A percentile compares a stretch with the other conserved stretches of the same genome.
Conservation (phyloP, 2,113 vertebrate genomes). For the Salvator merianae region DNA sequence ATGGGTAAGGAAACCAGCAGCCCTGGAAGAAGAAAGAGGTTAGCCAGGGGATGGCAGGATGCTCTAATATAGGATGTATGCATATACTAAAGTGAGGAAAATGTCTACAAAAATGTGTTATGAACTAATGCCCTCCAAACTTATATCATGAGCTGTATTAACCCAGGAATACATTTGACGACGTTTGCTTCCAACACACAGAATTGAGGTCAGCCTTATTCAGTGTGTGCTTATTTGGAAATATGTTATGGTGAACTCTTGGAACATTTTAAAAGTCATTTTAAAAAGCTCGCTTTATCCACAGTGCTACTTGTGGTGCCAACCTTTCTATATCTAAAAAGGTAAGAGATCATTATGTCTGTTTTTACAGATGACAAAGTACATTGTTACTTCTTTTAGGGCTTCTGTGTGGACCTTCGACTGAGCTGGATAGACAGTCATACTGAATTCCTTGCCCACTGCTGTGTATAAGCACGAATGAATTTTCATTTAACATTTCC, state of each 20-base stretch:
- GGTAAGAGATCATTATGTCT: background rate
- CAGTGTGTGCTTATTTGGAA: background rate
- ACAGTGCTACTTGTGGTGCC: too few species aligned
- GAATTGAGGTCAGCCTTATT: background rate
- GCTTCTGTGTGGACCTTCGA: too few species aligned
- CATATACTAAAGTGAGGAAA: too few species aligned
- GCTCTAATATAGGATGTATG: background rate
- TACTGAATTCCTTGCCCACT: background rate
- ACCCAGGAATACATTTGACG: background rate
- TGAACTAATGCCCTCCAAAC: too few species aligned
- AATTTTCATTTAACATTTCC: background rate
- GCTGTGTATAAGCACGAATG: background rate
- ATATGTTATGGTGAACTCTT: background rate
- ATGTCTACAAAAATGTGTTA: too few species aligned
- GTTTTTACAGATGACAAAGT: background rate
- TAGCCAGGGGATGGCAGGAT: too few species aligned
- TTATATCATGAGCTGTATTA: background rate
- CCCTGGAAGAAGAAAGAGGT: too few species aligned
- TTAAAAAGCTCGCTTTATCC: background rate
- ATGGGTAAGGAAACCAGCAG: background rate
- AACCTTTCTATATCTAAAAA: background rate
- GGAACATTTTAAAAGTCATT: too few species aligned
- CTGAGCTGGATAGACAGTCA: too few species aligned
- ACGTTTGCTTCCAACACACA: background rate
- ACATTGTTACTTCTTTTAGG: too few species aligned